These are phyloP conservation scores for Micropterix aruncella DNA, from an alignment of 2,888 invertebrate genomes.

Conservation along the genomic window DNA sequence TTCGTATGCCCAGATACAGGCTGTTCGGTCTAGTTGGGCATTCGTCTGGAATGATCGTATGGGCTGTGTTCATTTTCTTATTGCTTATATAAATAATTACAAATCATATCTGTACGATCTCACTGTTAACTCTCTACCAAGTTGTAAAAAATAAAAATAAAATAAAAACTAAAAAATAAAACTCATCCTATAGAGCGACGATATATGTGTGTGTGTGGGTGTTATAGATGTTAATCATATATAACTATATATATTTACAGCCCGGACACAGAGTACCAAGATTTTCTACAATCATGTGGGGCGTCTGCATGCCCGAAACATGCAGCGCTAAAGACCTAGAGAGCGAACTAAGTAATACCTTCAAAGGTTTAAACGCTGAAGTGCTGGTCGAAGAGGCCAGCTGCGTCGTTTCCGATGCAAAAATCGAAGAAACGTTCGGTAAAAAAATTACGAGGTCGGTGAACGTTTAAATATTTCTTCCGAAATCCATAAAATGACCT, in stretches of 20 bases:
- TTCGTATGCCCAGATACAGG: too few species aligned
- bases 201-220: not conserved
- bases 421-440: constrained; percentile 28
- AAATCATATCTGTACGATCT: too few species aligned
- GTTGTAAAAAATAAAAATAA: too few species aligned
- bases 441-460: constrained; percentile 34
- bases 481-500: too few species aligned
- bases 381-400: constrained; percentile 30
- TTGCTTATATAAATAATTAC: too few species aligned
- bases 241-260: constrained; percentile 20
- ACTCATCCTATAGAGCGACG: too few species aligned
- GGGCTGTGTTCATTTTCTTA: too few species aligned
- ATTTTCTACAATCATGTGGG: constrained; percentile 41
- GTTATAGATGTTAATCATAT: not conserved
- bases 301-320: constrained; percentile 40
- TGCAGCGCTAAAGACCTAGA: constrained; percentile 38
- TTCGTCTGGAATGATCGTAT: too few species aligned
- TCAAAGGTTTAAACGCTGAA: constrained; percentile 23
- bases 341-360: constrained; percentile 24
- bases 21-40: too few species aligned
- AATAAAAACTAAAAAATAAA: not conserved
- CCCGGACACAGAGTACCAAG: constrained; percentile 44
- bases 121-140: too few species aligned
- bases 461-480: too few species aligned
- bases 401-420: constrained; percentile 28